phyloP scores from a whole-genome alignment of 2,888 invertebrate genomes.

The Mesorhabditis sp. region DNA sequence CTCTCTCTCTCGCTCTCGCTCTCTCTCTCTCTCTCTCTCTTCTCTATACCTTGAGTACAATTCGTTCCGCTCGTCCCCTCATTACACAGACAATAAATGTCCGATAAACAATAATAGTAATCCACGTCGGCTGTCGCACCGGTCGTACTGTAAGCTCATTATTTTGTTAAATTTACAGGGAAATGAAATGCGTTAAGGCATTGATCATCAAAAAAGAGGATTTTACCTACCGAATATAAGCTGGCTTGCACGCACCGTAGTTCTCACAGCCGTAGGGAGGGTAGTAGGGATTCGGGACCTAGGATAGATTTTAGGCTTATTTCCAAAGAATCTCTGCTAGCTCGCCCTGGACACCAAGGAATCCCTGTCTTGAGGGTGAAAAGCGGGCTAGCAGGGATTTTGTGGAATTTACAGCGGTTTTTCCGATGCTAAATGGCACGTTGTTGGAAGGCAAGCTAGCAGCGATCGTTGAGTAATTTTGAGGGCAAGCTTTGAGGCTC shows the following conservation, averaged over 20 bases:
- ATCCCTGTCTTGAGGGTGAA: no score
- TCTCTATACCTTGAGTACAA: neutral
- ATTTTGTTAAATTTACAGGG: neutral
- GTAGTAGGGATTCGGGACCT: neutral
- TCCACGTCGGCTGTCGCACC: neutral
- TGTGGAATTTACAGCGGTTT: no score
- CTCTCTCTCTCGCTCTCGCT: no score
- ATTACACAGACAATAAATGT: neutral
- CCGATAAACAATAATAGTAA: conserved; percentile 1
- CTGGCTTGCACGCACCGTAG: neutral
- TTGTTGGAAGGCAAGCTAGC: no score
- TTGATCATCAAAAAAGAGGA: neutral
- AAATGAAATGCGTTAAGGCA: neutral
- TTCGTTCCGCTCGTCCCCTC: neutral
- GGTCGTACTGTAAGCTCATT: neutral
- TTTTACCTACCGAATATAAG: neutral
- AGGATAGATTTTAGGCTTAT: no score
- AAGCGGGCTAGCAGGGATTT: no score
- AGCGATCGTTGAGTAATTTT: no score
- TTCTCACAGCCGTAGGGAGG: neutral
- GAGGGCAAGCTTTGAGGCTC: no score
- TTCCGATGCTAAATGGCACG: no score
- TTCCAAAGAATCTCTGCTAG: no score
- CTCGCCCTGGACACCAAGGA: no score
- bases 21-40: neutral